Evolutionary conservation across 2,797 vertebrate species (phyloP), one percentile per base, ranked within the genome.

Genomic region (Oreochromis grahami): DNA sequence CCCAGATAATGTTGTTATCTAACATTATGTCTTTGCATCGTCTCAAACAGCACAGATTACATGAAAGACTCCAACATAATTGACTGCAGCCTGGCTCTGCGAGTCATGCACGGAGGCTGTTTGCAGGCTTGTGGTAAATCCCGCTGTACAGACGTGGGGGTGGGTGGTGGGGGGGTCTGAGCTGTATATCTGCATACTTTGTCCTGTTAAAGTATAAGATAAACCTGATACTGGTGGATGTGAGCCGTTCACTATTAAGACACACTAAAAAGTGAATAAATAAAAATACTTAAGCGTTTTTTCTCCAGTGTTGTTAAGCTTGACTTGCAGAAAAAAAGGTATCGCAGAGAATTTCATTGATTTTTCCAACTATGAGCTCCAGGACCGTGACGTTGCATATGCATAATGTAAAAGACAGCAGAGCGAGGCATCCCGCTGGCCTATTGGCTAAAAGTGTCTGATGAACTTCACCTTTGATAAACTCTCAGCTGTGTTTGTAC

Each of bases 1-100:
- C 68, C 68, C 68, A 72, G 43, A 72, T 72, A 72, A 72, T 48
- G 24, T 48, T 17, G 68, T 72, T 72, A 72, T 72, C 41, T 72
- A 72, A 48, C 68, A 72, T 72, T 3, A 76, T 76, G 72, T 36
- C 48, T 34, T 76, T 52, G 48, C 72, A 76, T 15, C 19, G 8
- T 76, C 48, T 52, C 50, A 17, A 52, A 52, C 48, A 45, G 45
- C 72, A 24, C 26, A 76, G 48, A 76, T 76, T 52, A 52, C 48
- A 76, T 24, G 43, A 72, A 29, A 72, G 68, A 72, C 68, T 72
- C 9, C 12, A 21, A 51, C 72, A 72, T 29, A 48, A 48, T 48
- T 29, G 68, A 63, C 60, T 38, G 34, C 58, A 72, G 43, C 68
- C 43, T 19, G 15, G 15, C 41, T 72, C 68, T 72, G 68, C 68